phyloP scores from a whole-genome alignment of 2,888 invertebrate species.

The Leucophenga montana region DNA sequence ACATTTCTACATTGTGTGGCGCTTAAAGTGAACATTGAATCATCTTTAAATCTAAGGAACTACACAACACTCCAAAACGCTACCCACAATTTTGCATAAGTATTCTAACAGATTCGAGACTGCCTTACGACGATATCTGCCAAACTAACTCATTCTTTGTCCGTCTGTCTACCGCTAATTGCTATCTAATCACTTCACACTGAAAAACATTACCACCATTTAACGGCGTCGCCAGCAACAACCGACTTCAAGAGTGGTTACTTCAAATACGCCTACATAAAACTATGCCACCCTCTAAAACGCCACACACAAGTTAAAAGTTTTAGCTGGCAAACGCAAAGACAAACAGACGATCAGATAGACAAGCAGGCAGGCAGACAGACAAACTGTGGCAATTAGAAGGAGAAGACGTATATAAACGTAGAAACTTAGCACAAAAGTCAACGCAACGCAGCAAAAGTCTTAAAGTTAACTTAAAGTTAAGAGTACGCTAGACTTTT shows the following conservation, averaged over 20 bases:
- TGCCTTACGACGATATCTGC: no score
- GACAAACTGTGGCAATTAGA: no score
- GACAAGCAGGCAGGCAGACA: not conserved
- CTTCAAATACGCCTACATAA: not conserved
- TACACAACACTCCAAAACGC: no score
- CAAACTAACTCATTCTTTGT: not conserved
- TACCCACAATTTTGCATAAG: no score
- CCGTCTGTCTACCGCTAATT: slow-evolving; percentile 35
- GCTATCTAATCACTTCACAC: slow-evolving; percentile 41
- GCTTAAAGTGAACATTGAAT: no score
- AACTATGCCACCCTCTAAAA: no score
- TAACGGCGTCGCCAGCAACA: slow-evolving; percentile 2
- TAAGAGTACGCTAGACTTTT: not conserved
- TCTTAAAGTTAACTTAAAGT: slow-evolving; percentile 19
- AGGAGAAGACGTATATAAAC: not conserved
- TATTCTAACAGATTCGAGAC: no score
- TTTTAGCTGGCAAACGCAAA: not conserved
- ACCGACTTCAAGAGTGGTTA: not conserved
- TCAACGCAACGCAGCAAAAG: not conserved
- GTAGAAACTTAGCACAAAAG: not conserved
- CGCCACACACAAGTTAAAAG: no score
- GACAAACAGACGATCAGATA: not conserved
- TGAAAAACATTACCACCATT: slow-evolving; percentile 15
- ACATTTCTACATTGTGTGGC: no score
- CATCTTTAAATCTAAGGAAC: no score